These are phyloP conservation scores for Echeneis naucrates DNA, from an alignment of 2,797 vertebrate species.

Conservation along the genomic window DNA sequence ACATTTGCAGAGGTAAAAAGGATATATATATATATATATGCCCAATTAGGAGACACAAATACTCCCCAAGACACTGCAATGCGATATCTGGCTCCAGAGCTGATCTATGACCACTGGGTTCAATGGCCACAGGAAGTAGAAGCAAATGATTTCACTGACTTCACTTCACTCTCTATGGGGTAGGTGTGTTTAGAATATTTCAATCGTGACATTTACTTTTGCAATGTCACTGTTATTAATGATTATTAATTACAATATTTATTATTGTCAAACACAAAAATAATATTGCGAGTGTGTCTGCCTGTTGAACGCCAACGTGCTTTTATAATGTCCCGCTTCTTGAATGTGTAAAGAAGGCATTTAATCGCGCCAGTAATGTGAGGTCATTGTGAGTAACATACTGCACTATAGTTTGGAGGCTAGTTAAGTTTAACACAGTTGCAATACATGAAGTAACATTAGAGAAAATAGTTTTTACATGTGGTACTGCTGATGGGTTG, in stretches of 20 bases:
- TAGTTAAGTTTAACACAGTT: background rate
- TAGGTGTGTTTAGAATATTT: background rate
- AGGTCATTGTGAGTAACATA: background rate
- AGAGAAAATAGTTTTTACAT: background rate
- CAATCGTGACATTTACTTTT: background rate
- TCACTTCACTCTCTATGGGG: background rate
- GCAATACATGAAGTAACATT: background rate
- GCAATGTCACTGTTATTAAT: background rate
- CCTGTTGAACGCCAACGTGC: background rate
- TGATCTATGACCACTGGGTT: background rate
- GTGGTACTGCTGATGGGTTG: background rate
- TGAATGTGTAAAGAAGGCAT: background rate
- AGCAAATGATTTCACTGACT: background rate
- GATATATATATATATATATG: too few species aligned
- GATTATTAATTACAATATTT: too few species aligned
- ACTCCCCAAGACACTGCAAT: background rate
- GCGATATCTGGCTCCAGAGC: background rate
- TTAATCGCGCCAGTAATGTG: background rate
- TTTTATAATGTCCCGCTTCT: background rate
- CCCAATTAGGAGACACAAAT: background rate
- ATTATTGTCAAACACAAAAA: too few species aligned
- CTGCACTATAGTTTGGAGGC: background rate
- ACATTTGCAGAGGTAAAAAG: too few species aligned
- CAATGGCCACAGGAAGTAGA: background rate
- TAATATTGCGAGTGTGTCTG: too few species aligned